phyloP scores from a whole-genome alignment of 2,113 vertebrate species.

The Danio rerio region DNA sequence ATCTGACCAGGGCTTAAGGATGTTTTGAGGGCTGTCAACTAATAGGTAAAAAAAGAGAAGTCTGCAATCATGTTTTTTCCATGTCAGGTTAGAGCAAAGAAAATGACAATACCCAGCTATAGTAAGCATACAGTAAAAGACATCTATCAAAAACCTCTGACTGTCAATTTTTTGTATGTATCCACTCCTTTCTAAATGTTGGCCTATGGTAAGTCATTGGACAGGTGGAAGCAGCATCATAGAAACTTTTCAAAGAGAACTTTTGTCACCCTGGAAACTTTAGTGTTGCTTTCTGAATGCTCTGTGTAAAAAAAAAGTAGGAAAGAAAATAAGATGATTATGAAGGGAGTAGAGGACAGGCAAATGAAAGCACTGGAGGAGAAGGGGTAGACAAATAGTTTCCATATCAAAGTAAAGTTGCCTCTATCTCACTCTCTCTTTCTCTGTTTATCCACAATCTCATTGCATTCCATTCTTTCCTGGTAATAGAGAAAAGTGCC shows the following conservation, averaged over 20 bases:
- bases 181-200: no score
- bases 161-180: no score
- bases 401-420: slow-evolving; percentile 14
- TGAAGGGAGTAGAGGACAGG: not conserved
- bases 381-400: not conserved
- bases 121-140: no score
- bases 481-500: slow-evolving; percentile 36
- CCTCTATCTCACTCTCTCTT: not conserved
- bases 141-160: no score
- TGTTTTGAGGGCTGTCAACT: no score
- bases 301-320: not conserved
- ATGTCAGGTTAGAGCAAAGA: no score
- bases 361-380: not conserved
- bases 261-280: not conserved
- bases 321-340: not conserved
- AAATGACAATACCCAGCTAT: no score
- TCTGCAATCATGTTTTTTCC: no score
- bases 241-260: not conserved
- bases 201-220: no score
- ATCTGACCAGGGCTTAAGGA: no score
- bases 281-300: slow-evolving; percentile 2
- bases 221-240: not conserved
- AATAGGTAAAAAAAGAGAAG: no score
- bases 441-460: not conserved
- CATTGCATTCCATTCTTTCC: slow-evolving; percentile 18